Base-by-base conservation (phyloP, 1,140 invertebrate genomes). In the Calephelis nemesis region DNA sequence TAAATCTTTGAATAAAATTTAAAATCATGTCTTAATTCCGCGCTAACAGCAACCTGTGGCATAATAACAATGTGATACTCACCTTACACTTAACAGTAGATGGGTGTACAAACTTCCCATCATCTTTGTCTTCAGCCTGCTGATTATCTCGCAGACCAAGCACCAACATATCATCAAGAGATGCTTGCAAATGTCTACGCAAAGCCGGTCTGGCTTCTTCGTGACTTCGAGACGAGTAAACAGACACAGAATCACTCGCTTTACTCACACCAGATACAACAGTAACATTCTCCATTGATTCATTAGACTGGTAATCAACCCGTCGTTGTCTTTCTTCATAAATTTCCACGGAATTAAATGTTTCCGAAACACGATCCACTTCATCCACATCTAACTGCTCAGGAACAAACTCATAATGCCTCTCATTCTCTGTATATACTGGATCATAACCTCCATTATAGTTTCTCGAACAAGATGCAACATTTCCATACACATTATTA, bases 141-240 rank as follows among this genome's bases (percentile, higher is more conserved):
- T 77, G 76, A 7, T 74, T 74, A 54, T 92, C 85, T 12, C 85
- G 71, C 8, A 89, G 68, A 0, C 88, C 84, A n/a, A 90, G 67
- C 67, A 92, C 88, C 49, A 92, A 79, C 81, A 92, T 92, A 65
- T 92, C 92, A 63, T 92, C 92, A 6, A 92, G 68, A 0, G 92
- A 92, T 0, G 91, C 87, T 70, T 91, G 92, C 48, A 90, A 68
- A 47, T 88, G 84, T 67, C 77, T 82, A 19, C 85, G 70, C 3
- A 83, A 71, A 19, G 83, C 70, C 0, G 84, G 84, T 0, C 83
- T 67, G 7, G 87, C 82, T 66, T 90, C 88, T 58, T 93, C 93
- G 58, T 91, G 86, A 79, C 92, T 93, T 71, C 93, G 91, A 0
- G 92, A 90, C 60, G 93, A 93, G 67, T 93, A 92, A 58, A 93